Base-by-base conservation (phyloP, 2,888 invertebrate genomes). In the Plagiodera versicolora region DNA sequence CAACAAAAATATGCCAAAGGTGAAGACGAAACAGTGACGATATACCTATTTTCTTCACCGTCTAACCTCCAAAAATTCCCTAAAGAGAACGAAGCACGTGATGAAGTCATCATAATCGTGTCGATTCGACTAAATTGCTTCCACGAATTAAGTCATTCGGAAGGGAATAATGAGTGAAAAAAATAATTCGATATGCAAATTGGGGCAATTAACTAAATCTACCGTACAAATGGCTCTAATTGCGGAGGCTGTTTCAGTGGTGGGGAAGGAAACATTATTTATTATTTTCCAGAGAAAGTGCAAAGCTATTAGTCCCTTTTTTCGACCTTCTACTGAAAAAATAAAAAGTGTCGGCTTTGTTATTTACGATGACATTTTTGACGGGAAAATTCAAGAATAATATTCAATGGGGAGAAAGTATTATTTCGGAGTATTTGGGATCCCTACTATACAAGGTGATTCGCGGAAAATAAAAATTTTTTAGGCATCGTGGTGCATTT, bases 221-320 rank as follows among this genome's bases (percentile, higher is more conserved):
- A 57, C 60, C 56, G 60, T 61, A 61, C 56, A 56, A 61, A 56
- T 61, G 56, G 46, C 44, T 30, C 39, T 45, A 61, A 56, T 56
- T 61, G 56, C 52, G 44, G 44, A 53, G 44, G 49, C 35, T 52
- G 48, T 52, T 51, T 52, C 52, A 56, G 48, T 53, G 53, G 52
- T 10, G n/a, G n/a, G n/a, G n/a, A 56, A 44, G 56, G 47, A 39
- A 1, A 39, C 39, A 10, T 32, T 45, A 32, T 51, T 46, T 47
- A 32, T 51, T 58, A 51, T 52, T 35, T 44, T 52, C 51, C 10
- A 47, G 24, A 24, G 24, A 24, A 24, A 24, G 24, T 24, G 24
- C 6, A 24, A 6, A n/a, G n/a, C n/a, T n/a, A 24, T 24, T 24
- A 24, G 3, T 24, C 24, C 24, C 24, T 24, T 24, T 24, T 24